A percentile compares a stretch with the other conserved stretches of the same genome.
Evolutionary conservation across 2,797 vertebrate species (phyloP).

Genomic region (Halcyon badia): DNA sequence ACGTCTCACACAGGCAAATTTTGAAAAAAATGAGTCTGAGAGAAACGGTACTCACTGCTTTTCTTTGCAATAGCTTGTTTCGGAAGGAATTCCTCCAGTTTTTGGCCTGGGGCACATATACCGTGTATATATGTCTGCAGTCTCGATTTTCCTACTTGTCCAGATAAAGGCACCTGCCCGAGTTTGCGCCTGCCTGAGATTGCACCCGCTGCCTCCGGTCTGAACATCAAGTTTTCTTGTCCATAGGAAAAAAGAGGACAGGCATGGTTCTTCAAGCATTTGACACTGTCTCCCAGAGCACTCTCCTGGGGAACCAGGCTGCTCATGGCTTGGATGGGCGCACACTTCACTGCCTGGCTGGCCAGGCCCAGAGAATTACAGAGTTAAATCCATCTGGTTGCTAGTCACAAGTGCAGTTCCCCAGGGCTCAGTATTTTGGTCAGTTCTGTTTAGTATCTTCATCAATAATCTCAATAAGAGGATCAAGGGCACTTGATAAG

Average conservation of each 20-base stretch:
- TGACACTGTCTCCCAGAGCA: background rate
- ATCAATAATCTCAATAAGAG: background rate
- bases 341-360: background rate
- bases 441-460: background rate
- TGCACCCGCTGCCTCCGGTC: background rate
- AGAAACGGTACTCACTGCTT: background rate
- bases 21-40: accelerated
- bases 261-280: background rate
- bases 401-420: background rate
- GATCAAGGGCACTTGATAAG: background rate
- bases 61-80: background rate
- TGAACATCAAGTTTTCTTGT: background rate
- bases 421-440: background rate
- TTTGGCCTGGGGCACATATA: background rate
- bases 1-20: background rate
- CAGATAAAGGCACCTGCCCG: background rate
- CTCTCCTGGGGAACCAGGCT: background rate
- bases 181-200: background rate
- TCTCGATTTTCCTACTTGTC: background rate
- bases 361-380: background rate
- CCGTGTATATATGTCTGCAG: too few species aligned
- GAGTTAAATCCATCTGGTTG: background rate
- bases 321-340: background rate
- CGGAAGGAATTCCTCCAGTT: background rate
- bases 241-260: accelerated